phyloP scores from a whole-genome alignment of 1,140 invertebrate species.

The Odontomachus brunneus region DNA sequence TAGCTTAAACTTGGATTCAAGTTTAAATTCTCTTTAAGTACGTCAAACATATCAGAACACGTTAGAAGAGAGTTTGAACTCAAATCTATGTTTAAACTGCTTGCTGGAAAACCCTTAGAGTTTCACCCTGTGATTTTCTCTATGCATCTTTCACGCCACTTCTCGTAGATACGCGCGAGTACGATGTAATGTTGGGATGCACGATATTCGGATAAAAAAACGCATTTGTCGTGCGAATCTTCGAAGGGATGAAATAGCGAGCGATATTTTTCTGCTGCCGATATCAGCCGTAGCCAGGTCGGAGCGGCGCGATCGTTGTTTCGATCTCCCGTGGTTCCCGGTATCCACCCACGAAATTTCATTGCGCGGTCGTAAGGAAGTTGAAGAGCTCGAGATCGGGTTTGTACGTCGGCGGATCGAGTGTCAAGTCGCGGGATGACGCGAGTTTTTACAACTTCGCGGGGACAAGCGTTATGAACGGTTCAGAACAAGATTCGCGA shows the following conservation, averaged over 20 bases:
- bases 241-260: slow-evolving; percentile 1
- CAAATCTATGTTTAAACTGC: no score
- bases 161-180: not conserved
- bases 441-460: slow-evolving; percentile 64
- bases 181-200: not conserved
- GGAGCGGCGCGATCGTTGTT: not conserved
- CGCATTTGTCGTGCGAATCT: not conserved
- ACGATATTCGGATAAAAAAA: not conserved
- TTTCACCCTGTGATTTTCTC: no score
- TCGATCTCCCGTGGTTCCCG: not conserved
- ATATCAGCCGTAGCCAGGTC: not conserved
- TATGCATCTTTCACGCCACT: not conserved
- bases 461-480: slow-evolving; percentile 45
- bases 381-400: slow-evolving; percentile 33
- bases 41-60: no score
- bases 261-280: not conserved
- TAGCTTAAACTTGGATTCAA: no score
- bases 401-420: not conserved
- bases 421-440: slow-evolving; percentile 15
- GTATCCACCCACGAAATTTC: slow-evolving; percentile 23
- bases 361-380: slow-evolving; percentile 38
- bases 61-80: no score
- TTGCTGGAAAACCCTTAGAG: no score
- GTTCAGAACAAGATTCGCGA: slow-evolving; percentile 40
- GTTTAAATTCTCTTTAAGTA: no score